Base-by-base conservation (phyloP, 2,113 vertebrate species). In the Poecile atricapillus region DNA sequence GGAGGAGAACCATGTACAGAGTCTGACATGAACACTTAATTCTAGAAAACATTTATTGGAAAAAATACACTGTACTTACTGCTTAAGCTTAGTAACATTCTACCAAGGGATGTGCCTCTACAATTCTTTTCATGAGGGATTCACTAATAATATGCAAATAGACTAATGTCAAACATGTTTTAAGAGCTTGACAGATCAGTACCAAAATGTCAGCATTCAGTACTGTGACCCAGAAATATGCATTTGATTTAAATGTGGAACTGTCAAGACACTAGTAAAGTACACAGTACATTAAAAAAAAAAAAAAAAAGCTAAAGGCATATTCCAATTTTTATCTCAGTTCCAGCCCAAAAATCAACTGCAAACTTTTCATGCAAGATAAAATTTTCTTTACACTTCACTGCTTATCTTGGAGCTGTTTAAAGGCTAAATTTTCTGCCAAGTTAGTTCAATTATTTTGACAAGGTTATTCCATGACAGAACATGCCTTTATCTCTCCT, bases 381-480 rank as follows among this genome's bases (percentile, higher is more conserved):
- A 75, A 78, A 44, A 8, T 65, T 76, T 75, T 95, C 49, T 46
- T 91, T 85, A 80, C 22, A 41, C 52, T 93, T 83, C 55, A 37
- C 9, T 87, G 78, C 53, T 94, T 97, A 91, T 87, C 89, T 94
- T 89, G 80, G 81, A 96, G 74, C 60, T 73, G 47, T 65, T 82
- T 87, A 93, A 79, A 87, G 55, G 86, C 73, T 87, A 53, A 52
- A 21, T 94, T 92, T 79, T 79, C 83, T 91, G 74, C 35, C 31
- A 89, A 56, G 68, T 76, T 91, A 85, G 60, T 64, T 91, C 83
- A 86, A 69, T 68, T 87, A 96, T 67, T 85, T 89, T 91, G 80
- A 91, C 94, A 94, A 95, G 76, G 83, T 81, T 91, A 53, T 56
- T 67, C 71, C 14, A 5, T 58, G 44, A 60, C 3, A 82, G 20